A percentile compares a stretch with the other conserved stretches of the same genome.
Conservation (phyloP, 2,113 vertebrate species). For the Elgaria multicarinata region DNA sequence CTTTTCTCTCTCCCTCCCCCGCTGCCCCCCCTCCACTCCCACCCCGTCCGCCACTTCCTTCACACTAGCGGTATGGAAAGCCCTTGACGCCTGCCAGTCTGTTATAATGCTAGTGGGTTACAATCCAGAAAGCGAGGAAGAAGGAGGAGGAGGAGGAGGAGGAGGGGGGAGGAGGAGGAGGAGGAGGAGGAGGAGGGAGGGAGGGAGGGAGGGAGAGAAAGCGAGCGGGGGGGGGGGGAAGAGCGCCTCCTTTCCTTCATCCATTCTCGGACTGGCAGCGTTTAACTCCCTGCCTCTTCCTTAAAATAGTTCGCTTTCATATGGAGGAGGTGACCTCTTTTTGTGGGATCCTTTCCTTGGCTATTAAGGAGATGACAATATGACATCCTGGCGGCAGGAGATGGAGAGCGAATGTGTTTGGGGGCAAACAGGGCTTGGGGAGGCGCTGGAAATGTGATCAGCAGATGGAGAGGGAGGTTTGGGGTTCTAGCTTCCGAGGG, state of each 20-base stretch:
- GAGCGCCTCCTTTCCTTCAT: background rate
- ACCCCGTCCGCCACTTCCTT: slow-evolving; percentile 70
- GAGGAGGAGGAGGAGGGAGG: too few relatives aligned
- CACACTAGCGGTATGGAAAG: slow-evolving; percentile 71
- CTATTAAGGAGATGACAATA: slow-evolving; percentile 58
- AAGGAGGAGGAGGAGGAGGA: too few relatives aligned
- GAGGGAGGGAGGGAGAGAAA: background rate
- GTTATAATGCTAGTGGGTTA: slow-evolving; percentile 66
- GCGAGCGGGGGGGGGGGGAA: too few relatives aligned
- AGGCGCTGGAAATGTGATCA: slow-evolving; percentile 33
- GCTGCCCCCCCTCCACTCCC: background rate
- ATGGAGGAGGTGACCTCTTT: slow-evolving; percentile 66
- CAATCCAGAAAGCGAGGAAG: slow-evolving; percentile 59
- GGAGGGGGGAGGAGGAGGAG: background rate
- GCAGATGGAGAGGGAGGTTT: background rate
- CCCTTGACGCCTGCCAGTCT: slow-evolving; percentile 82
- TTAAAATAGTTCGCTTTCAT: slow-evolving; percentile 58
- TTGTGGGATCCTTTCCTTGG: slow-evolving; percentile 57
- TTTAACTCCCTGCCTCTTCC: slow-evolving; percentile 62
- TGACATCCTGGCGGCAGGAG: slow-evolving; percentile 22
- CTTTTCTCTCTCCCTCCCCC: slow-evolving; percentile 24
- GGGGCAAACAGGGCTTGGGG: slow-evolving; percentile 19
- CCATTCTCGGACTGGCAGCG: slow-evolving; percentile 62
- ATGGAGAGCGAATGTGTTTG: slow-evolving; percentile 8
- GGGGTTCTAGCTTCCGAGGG: background rate